phyloP scores from a whole-genome alignment of 2,113 vertebrate genomes.

The Baryphthengus martii region DNA sequence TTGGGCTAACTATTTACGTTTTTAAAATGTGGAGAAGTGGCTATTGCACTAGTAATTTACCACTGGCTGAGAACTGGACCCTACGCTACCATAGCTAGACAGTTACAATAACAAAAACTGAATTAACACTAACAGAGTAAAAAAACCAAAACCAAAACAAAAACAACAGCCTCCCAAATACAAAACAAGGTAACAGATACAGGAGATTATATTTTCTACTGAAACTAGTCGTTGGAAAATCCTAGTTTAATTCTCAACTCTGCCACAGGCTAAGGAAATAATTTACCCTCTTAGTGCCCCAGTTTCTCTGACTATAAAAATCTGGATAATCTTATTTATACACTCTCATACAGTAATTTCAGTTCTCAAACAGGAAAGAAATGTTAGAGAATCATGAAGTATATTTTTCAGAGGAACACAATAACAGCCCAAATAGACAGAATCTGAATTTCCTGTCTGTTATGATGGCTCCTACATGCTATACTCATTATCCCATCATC shows the following conservation, averaged over 20 bases:
- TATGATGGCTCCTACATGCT: neutral
- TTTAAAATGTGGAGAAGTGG: neutral
- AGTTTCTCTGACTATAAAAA: neutral
- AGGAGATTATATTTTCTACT: neutral
- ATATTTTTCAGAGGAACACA: neutral
- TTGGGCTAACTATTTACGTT: neutral
- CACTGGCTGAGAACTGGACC: neutral
- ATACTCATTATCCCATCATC: neutral
- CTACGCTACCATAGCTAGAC: neutral
- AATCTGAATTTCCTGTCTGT: neutral
- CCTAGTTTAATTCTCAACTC: neutral
- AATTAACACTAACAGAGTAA: neutral
- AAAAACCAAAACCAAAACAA: too few species aligned
- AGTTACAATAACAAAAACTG: neutral
- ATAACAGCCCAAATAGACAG: neutral
- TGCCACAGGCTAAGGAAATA: neutral
- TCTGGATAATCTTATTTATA: conserved; percentile 14
- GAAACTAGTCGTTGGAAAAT: neutral
- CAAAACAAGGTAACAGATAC: neutral
- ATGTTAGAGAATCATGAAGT: neutral
- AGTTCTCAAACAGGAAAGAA: neutral
- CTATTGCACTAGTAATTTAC: neutral
- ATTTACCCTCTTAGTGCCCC: neutral
- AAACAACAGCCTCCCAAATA: accelerated
- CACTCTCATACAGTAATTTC: neutral